phyloP scores from a whole-genome alignment of 2,113 vertebrate genomes.

The Nothobranchius kuhntae region DNA sequence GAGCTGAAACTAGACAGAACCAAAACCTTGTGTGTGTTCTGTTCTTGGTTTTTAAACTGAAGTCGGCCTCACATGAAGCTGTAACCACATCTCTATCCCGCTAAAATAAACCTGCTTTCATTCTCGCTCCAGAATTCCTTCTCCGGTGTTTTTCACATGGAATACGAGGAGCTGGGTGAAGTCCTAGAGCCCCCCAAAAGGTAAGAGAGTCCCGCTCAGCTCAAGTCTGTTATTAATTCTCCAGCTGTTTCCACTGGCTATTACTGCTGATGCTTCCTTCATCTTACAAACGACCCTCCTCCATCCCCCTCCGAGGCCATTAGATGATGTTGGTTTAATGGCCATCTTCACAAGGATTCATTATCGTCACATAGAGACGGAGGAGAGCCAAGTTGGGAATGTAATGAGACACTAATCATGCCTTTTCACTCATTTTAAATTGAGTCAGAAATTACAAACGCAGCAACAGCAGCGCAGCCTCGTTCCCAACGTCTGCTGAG shows the following conservation, averaged over 20 bases:
- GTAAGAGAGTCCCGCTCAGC: slow-evolving; percentile 72
- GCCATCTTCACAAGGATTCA: neutral
- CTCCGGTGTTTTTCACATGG: slow-evolving; percentile 97
- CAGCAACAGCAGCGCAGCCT: neutral
- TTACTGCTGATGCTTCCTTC: slow-evolving; percentile 15
- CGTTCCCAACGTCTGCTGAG: neutral
- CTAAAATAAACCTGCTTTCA: slow-evolving; percentile 16
- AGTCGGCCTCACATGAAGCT: neutral
- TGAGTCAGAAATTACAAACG: slow-evolving; percentile 3
- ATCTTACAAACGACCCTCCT: too few relatives aligned
- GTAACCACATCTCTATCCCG: slow-evolving; percentile 1
- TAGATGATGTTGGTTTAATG: neutral
- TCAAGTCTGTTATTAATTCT: slow-evolving; percentile 7
- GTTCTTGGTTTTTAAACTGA: slow-evolving; percentile 3
- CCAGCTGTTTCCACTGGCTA: slow-evolving; percentile 21
- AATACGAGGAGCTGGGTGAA: slow-evolving; percentile 85
- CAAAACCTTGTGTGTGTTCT: neutral
- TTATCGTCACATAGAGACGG: slow-evolving; percentile 8
- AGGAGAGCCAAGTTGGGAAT: slow-evolving; percentile 8
- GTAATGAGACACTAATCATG: slow-evolving; percentile 6
- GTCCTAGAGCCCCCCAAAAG: slow-evolving; percentile 81
- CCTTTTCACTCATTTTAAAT: slow-evolving; percentile 25
- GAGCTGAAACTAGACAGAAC: slow-evolving; percentile 1
- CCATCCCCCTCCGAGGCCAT: too few relatives aligned
- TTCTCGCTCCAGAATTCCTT: slow-evolving; percentile 87